A percentile compares a stretch with the other conserved stretches of the same genome.
Conservation (phyloP, 1,140 invertebrate species). For the Atopsyche davidsoni region DNA sequence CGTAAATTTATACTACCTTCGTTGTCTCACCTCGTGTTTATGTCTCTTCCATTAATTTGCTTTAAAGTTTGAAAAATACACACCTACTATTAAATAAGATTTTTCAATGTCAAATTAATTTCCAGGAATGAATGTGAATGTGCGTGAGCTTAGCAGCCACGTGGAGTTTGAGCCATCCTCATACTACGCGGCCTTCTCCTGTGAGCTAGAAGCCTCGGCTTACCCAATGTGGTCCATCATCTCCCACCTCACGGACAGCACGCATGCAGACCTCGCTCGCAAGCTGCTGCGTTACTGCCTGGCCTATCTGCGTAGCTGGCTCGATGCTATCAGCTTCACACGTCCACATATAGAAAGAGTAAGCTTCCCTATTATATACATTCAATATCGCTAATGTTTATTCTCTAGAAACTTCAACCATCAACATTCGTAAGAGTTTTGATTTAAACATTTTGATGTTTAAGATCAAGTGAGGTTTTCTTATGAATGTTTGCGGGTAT, state of each 20-base stretch:
- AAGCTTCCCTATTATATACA: constrained; percentile 15
- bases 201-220: constrained; percentile 91
- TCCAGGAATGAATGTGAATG: constrained; percentile 91
- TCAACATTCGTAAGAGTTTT: too few relatives aligned
- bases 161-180: constrained; percentile 96
- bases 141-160: constrained; percentile 80
- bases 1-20: too few relatives aligned
- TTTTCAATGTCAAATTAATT: too few relatives aligned
- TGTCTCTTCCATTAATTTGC: too few relatives aligned
- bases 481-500: too few relatives aligned
- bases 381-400: background rate
- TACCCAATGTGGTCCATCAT: constrained; percentile 96
- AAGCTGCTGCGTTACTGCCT: constrained; percentile 70
- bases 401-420: too few relatives aligned
- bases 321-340: constrained; percentile 72
- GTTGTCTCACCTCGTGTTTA: too few relatives aligned
- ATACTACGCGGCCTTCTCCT: constrained; percentile 95
- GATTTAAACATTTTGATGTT: too few relatives aligned
- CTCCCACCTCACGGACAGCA: constrained; percentile 71
- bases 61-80: too few relatives aligned
- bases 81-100: too few relatives aligned
- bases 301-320: constrained; percentile 76
- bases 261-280: constrained; percentile 65
- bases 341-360: constrained; percentile 57
- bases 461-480: too few relatives aligned